Evolutionary conservation across 2,888 invertebrate species (phyloP).

Genomic region (Drosophila helvetica): DNA sequence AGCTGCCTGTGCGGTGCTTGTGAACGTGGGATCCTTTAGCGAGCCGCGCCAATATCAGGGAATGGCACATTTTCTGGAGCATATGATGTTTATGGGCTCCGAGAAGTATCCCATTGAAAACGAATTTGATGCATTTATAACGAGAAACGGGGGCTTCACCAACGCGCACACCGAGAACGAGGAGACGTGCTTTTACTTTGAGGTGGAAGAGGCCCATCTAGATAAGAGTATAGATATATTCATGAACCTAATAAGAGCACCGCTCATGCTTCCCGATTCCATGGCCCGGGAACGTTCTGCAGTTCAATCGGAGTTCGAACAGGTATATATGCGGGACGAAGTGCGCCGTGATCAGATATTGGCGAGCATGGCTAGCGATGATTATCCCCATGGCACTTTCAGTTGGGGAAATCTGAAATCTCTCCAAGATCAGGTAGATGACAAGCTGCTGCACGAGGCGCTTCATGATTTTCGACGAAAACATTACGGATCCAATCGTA

Average conservation of each 20-base stretch:
- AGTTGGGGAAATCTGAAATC: constrained; percentile 94
- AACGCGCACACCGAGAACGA: constrained; percentile 96
- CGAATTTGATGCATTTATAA: constrained; percentile 91
- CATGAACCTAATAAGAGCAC: constrained; percentile 94
- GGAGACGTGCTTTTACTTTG: constrained; percentile 94
- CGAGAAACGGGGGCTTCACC: constrained; percentile 92
- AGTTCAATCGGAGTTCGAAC: constrained; percentile 95
- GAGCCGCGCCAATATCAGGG: constrained; percentile 92
- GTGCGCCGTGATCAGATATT: constrained; percentile 91
- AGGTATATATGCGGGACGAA: constrained; percentile 89
- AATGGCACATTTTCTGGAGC: constrained; percentile 93
- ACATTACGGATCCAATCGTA: constrained; percentile 94
- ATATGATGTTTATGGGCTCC: constrained; percentile 97
- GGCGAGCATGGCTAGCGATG: constrained; percentile 87
- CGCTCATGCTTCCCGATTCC: constrained; percentile 92
- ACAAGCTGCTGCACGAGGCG: constrained; percentile 88
- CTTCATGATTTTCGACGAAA: constrained; percentile 90
- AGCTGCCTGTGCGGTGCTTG: constrained; percentile 91
- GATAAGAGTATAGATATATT: constrained; percentile 91
- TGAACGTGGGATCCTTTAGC: constrained; percentile 91
- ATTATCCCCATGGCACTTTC: constrained; percentile 90
- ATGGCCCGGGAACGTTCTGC: constrained; percentile 94
- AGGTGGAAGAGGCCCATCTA: constrained; percentile 91
- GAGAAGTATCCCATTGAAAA: constrained; percentile 94
- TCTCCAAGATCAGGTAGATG: constrained; percentile 87